Base-by-base conservation (phyloP, 1,140 invertebrate genomes). In the Globodera rostochiensis region DNA sequence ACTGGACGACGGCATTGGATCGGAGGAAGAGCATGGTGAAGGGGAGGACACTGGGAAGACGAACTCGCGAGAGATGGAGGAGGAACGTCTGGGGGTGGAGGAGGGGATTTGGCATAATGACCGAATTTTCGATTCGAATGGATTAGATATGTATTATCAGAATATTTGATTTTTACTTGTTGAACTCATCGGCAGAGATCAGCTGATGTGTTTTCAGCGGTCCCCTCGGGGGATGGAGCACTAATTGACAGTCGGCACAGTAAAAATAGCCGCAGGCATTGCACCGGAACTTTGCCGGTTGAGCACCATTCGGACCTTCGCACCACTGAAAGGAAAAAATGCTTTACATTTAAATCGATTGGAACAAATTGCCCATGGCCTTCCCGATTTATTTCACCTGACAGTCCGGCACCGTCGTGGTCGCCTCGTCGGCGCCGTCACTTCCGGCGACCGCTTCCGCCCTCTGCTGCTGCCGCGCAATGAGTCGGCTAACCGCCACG, bases 191-290 rank as follows among this genome's bases (percentile, higher is more conserved):
- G 60, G 93, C 92, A 71, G 90, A 88, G 21, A 92, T 86, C 70
- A 98, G 91, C 83, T 94, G 94, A 90, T 98, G 96, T 87, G 96
- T 94, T 76, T 95, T 95, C 85, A 98, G 91, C 0, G 96, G 95
- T 3, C 96, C 96, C 25, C 96, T 92, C 3, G 93, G 92, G 11
- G 96, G 96, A 90, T 98, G 97, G 91, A 95, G 97, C 15, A 93
- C 93, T 84, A 97, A 95, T 2, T 95, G 93, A 88, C 97, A 98
- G 57, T 92, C 91, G 82, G 95, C 94, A 91, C 97, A 98, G 90
- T 98, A 98, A 82, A 95, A 93, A 70, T 97, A 95, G 90, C 97
- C 95, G 91, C 96, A 98, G 91, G 98, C 96, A 90, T 98, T 95
- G 91, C 97, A 98, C 87, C 95, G 73, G 25, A n/a, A 74, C 57